Conservation (phyloP, 2,888 invertebrate genomes). For the Mythimna ferrago region DNA sequence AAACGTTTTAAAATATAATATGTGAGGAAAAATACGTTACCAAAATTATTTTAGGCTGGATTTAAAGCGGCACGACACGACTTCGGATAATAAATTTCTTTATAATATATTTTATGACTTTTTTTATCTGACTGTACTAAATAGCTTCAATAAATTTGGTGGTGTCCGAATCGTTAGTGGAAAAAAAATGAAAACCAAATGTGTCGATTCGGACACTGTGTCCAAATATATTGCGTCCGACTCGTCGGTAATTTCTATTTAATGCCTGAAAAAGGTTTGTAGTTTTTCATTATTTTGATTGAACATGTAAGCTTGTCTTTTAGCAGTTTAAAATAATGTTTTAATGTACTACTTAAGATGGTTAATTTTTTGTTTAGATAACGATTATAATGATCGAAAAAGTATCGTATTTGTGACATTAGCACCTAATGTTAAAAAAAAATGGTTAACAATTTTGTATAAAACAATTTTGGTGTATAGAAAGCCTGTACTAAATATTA, state of each 20-base stretch:
- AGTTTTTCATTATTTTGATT: constrained; percentile 18
- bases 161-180: too few species aligned
- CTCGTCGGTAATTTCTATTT: not conserved
- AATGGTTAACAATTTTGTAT: not conserved
- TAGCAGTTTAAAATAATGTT: not conserved
- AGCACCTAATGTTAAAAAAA: not conserved
- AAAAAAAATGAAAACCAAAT: too few species aligned
- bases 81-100: too few species aligned
- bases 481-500: not conserved
- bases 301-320: constrained; percentile 11
- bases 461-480: not conserved
- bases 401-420: not conserved
- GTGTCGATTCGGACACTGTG: too few species aligned
- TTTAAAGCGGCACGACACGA: too few species aligned
- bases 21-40: too few species aligned
- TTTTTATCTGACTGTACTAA: too few species aligned
- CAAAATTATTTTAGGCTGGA: too few species aligned
- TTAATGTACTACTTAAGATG: not conserved
- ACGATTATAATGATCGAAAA: not conserved
- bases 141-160: too few species aligned
- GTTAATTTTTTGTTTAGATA: not conserved
- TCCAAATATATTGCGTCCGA: too few species aligned
- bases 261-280: constrained; percentile 8
- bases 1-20: too few species aligned
- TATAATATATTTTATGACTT: too few species aligned